Evolutionary conservation across 1,140 invertebrate species (phyloP).

Genomic region (Bursaphelenchus mucronatus): DNA sequence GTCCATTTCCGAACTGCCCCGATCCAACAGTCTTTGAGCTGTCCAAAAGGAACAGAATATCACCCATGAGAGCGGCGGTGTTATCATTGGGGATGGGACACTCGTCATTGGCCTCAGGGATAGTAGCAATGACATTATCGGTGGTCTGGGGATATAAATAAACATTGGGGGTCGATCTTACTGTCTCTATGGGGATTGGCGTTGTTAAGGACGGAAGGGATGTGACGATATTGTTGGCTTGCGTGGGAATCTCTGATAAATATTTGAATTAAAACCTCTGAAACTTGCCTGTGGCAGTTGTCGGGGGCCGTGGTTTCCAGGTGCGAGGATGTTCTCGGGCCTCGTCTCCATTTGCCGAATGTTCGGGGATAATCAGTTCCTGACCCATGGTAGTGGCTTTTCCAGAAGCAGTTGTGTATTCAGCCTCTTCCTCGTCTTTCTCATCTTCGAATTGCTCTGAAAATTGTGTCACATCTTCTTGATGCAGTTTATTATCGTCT

Average conservation of each 20-base stretch:
- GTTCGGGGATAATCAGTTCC: slow-evolving; percentile 26
- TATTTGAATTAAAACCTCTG: background rate
- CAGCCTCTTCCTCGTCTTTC: background rate
- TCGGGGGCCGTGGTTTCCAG: slow-evolving; percentile 22
- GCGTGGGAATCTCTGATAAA: background rate
- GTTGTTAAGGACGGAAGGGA: slow-evolving; percentile 4
- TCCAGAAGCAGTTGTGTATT: background rate
- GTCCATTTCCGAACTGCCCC: slow-evolving; percentile 35
- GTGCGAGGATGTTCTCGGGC: slow-evolving; percentile 20
- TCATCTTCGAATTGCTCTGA: background rate
- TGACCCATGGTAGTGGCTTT: background rate
- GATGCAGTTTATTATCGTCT: background rate
- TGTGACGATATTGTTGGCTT: slow-evolving; percentile 7
- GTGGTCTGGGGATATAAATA: too few species aligned
- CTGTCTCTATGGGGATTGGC: background rate
- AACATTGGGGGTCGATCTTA: too few species aligned
- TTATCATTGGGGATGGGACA: slow-evolving; percentile 42
- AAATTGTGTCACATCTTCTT: background rate
- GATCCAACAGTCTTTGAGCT: slow-evolving; percentile 42
- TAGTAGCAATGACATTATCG: too few species aligned
- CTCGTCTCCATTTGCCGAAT: slow-evolving; percentile 16
- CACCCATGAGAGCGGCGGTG: slow-evolving; percentile 24
- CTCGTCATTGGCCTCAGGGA: slow-evolving; percentile 10
- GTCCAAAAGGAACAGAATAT: slow-evolving; percentile 51
- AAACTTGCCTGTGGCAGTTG: slow-evolving; percentile 14